A percentile compares a stretch with the other conserved stretches of the same genome.
Conservation (phyloP, 1,140 invertebrate species). For the Drosophila punjabiensis region DNA sequence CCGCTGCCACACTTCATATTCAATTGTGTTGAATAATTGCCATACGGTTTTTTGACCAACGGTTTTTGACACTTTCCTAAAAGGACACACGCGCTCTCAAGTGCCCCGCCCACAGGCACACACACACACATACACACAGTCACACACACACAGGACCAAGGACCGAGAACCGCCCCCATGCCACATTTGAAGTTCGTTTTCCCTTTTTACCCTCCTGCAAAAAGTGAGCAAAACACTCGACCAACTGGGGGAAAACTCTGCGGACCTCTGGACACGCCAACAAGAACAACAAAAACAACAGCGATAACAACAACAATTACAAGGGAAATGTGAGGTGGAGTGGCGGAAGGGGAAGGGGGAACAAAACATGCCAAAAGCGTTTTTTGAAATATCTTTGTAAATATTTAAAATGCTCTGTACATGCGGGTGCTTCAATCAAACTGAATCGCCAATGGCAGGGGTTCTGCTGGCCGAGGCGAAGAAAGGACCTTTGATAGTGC, state of each 20-base stretch:
- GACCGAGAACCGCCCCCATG: slow-evolving; percentile 53
- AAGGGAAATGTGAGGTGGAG: slow-evolving; percentile 6
- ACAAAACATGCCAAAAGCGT: slow-evolving; percentile 79
- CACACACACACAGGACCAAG: too few species aligned
- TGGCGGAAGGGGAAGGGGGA: background rate
- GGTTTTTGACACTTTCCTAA: slow-evolving; percentile 85
- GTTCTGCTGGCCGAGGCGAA: slow-evolving; percentile 8
- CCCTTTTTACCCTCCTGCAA: slow-evolving; percentile 47
- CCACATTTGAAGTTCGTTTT: slow-evolving; percentile 76
- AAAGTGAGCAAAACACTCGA: slow-evolving; percentile 77
- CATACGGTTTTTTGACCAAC: slow-evolving; percentile 85
- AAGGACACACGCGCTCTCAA: slow-evolving; percentile 77
- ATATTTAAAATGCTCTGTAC: slow-evolving; percentile 82
- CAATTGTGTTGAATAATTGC: slow-evolving; percentile 85
- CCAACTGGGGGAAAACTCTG: slow-evolving; percentile 39
- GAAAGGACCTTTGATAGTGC: slow-evolving; percentile 28
- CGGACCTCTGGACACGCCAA: slow-evolving; percentile 47
- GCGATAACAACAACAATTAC: slow-evolving; percentile 46
- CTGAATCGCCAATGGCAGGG: slow-evolving; percentile 59
- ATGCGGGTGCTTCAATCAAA: slow-evolving; percentile 83
- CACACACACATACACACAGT: slow-evolving; percentile 1
- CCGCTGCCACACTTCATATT: slow-evolving; percentile 85
- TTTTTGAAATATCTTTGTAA: slow-evolving; percentile 84
- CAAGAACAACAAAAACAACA: slow-evolving; percentile 22
- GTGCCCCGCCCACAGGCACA: slow-evolving; percentile 47